These are phyloP conservation scores for Ochropleura leucogaster DNA, from an alignment of 2,888 invertebrate genomes.

Conservation along the genomic window DNA sequence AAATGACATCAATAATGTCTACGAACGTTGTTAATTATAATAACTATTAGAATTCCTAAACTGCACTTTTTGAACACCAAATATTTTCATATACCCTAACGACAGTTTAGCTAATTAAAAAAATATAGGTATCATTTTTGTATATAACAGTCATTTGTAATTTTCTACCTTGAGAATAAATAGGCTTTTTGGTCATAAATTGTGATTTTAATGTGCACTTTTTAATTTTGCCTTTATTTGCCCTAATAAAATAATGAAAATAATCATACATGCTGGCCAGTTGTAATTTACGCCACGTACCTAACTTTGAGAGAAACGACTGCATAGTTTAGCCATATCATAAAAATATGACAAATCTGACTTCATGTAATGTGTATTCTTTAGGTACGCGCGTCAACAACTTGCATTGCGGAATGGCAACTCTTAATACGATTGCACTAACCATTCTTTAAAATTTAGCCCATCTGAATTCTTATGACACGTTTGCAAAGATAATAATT, in stretches of 20 bases:
- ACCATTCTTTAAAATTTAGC: slow-evolving; percentile 22
- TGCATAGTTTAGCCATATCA: slow-evolving; percentile 9
- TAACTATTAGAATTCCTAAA: slow-evolving; percentile 80
- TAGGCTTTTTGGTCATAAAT: slow-evolving; percentile 84
- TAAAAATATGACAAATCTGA: slow-evolving; percentile 29
- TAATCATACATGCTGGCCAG: slow-evolving; percentile 16
- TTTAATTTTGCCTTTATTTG: slow-evolving; percentile 55
- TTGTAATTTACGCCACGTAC: slow-evolving; percentile 40
- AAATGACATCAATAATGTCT: slow-evolving; percentile 77
- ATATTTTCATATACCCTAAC: slow-evolving; percentile 84
- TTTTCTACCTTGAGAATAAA: slow-evolving; percentile 81
- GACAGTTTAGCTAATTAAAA: slow-evolving; percentile 89
- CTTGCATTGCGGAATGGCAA: slow-evolving; percentile 1
- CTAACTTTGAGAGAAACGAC: slow-evolving; percentile 6
- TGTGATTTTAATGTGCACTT: slow-evolving; percentile 68
- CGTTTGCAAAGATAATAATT: slow-evolving; percentile 33
- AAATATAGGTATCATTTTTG: slow-evolving; percentile 86
- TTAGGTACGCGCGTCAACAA: slow-evolving; percentile 15
- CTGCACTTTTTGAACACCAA: slow-evolving; percentile 87
- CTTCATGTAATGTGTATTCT: neutral
- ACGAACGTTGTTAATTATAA: slow-evolving; percentile 78
- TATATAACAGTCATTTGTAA: slow-evolving; percentile 86
- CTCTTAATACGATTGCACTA: slow-evolving; percentile 13
- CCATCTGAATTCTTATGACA: slow-evolving; percentile 20
- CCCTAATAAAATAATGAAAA: slow-evolving; percentile 46